phyloP scores from a whole-genome alignment of 2,113 vertebrate species.

The Vulpes ferrilata region DNA sequence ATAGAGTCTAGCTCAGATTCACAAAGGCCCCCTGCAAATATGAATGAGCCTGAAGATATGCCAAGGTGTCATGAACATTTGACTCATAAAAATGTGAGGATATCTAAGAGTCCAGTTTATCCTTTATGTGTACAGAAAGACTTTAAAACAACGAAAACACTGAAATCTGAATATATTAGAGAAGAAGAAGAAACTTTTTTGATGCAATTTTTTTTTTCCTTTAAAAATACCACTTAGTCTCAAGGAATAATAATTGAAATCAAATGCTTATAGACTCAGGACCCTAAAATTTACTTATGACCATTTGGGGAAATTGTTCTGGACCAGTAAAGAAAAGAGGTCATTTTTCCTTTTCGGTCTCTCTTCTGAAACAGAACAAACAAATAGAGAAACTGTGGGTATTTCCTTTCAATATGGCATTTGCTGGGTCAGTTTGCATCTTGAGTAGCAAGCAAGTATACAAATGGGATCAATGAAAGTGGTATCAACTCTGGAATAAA shows the following conservation, averaged over 20 bases:
- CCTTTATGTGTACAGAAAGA: neutral
- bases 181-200: neutral
- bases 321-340: neutral
- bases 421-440: neutral
- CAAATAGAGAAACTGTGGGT: neutral
- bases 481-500: neutral
- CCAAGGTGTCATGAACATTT: neutral
- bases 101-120: neutral
- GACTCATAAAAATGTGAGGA: neutral
- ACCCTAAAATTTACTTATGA: neutral
- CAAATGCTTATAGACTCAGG: neutral
- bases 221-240: neutral
- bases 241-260: neutral
- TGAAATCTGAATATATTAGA: neutral
- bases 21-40: neutral
- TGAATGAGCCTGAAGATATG: neutral
- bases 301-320: neutral
- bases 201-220: neutral
- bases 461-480: neutral
- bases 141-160: neutral
- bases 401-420: neutral
- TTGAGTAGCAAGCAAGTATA: neutral
- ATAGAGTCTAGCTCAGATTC: neutral
- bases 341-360: neutral
- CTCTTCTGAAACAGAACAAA: neutral